phyloP scores from a whole-genome alignment of 2,113 vertebrate species.

The Pyxicephalus adspersus region DNA sequence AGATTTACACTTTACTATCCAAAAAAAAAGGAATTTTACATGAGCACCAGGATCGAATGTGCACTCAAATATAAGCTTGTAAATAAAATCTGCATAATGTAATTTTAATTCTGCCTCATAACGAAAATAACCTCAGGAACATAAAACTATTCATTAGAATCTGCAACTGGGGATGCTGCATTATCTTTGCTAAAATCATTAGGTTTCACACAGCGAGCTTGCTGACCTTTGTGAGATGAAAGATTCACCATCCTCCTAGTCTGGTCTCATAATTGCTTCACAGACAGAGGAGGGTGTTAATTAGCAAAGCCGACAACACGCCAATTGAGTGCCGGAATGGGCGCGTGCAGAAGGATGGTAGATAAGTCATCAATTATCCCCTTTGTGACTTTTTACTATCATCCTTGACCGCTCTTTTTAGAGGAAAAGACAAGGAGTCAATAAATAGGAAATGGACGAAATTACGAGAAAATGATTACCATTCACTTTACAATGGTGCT shows the following conservation, averaged over 20 bases:
- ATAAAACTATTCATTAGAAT: not conserved
- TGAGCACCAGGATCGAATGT: too few species aligned
- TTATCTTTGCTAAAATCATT: not conserved
- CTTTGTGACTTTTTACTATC: not conserved
- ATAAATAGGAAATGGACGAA: not conserved
- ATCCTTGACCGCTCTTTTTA: conserved; percentile 9
- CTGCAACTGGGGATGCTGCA: not conserved
- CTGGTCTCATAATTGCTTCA: conserved; percentile 1
- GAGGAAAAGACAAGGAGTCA: not conserved
- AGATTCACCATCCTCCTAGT: not conserved
- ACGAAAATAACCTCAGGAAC: not conserved
- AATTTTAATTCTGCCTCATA: not conserved
- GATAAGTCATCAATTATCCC: not conserved
- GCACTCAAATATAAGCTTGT: not conserved
- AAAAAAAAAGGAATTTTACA: too few species aligned
- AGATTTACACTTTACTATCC: too few species aligned
- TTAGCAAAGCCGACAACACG: not conserved
- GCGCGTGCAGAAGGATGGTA: not conserved
- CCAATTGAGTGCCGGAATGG: not conserved
- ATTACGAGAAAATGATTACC: conserved; percentile 16
- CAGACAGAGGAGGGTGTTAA: not conserved
- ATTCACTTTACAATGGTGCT: too few species aligned
- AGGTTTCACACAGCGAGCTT: not conserved
- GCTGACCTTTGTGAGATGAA: not conserved
- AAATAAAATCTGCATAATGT: not conserved